A percentile compares a stretch with the other conserved stretches of the same genome.
Evolutionary conservation across 2,113 vertebrate species (phyloP).

Genomic region (mouse (Mus musculus)): GRCm39 chr6:111900501-111901000

Average conservation of each 20-base stretch:
- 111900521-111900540: not conserved
- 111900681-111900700: not conserved
- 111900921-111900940: conserved; percentile 1
- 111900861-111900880: not conserved
- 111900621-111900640: not conserved
- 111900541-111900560: not conserved
- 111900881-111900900: not conserved
- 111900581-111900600: not conserved
- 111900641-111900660: not conserved
- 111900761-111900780: not conserved
- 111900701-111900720: not conserved
- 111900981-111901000: not conserved
- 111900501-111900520: not conserved
- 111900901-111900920: not conserved
- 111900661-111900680: not conserved
- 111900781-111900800: not conserved
- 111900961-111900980: not conserved
- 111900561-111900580: not conserved
- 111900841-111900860: not conserved
- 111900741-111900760: not conserved
- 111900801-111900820: not conserved
- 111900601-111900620: not conserved
- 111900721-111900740: too few species aligned
- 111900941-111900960: not conserved
- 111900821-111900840: not conserved